Conservation (phyloP, 2,113 vertebrate genomes). For the Casuarius casuarius region DNA sequence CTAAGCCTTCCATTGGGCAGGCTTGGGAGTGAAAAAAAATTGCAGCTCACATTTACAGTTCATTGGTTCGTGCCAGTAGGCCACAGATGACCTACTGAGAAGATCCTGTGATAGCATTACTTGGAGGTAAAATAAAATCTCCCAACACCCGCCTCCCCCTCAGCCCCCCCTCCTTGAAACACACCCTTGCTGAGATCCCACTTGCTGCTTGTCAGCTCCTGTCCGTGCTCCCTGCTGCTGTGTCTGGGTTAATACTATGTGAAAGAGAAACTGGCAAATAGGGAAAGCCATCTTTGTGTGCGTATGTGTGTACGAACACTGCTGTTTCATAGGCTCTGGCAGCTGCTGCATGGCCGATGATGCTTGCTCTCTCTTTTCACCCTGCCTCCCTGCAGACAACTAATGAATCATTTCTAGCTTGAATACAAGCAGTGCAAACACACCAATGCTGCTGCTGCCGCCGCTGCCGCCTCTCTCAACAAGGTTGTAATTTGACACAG, state of each 20-base stretch:
- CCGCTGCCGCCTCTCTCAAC: neutral
- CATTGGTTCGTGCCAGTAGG: constrained; percentile 72
- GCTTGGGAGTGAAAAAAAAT: neutral
- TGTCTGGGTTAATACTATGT: neutral
- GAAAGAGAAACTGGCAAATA: constrained; percentile 1
- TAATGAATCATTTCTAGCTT: constrained; percentile 81
- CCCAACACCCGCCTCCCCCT: neutral
- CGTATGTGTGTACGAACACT: constrained; percentile 43
- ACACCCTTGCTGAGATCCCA: neutral
- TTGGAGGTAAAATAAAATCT: constrained; percentile 36
- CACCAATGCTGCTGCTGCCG: constrained; percentile 32
- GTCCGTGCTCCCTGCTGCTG: neutral
- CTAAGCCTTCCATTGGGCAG: constrained; percentile 74
- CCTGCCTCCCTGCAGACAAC: constrained; percentile 78
- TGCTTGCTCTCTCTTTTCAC: constrained; percentile 70
- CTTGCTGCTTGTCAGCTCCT: neutral
- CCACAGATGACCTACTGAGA: constrained; percentile 21
- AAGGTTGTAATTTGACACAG: constrained; percentile 68
- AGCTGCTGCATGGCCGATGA: constrained; percentile 78
- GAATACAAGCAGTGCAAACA: constrained; percentile 53
- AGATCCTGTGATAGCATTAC: neutral
- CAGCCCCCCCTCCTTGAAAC: fast-evolving
- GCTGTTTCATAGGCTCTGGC: constrained; percentile 71
- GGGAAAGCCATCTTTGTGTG: constrained; percentile 78
- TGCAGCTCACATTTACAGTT: constrained; percentile 61